Evolutionary conservation across 2,888 invertebrate genomes (phyloP).

Genomic region (Amphipyra tragopoginis): DNA sequence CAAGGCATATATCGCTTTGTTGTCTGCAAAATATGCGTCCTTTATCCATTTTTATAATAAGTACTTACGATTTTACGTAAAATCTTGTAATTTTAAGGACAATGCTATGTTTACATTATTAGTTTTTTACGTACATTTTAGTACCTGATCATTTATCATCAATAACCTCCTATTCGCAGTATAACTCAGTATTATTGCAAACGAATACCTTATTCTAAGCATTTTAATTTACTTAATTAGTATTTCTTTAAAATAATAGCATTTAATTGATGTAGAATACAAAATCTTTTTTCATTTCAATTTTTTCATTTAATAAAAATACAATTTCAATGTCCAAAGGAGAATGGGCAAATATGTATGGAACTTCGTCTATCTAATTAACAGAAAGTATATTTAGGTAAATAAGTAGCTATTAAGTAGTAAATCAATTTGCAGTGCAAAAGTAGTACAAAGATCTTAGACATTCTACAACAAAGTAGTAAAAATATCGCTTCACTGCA

Average conservation of each 20-base stretch:
- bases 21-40: not conserved
- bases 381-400: too few species aligned
- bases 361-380: too few species aligned
- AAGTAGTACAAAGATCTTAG: too few species aligned
- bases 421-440: too few species aligned
- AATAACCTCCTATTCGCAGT: constrained; percentile 3
- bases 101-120: constrained; percentile 1
- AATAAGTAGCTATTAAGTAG: too few species aligned
- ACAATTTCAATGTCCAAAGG: not conserved
- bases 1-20: too few species aligned
- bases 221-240: constrained; percentile 53
- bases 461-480: too few species aligned
- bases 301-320: not conserved
- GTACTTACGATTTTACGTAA: not conserved
- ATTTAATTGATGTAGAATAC: constrained; percentile 42
- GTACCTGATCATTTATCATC: constrained; percentile 30
- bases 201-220: constrained; percentile 57
- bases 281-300: constrained; percentile 15
- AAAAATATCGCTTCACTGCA: too few species aligned
- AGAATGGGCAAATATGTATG: too few species aligned
- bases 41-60: not conserved
- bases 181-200: constrained; percentile 55
- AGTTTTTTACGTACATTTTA: constrained; percentile 12
- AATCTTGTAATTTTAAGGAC: constrained; percentile 1
- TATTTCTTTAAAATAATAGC: constrained; percentile 46